Conservation (phyloP, 1,140 invertebrate genomes). For the Diorhabda carinulata region DNA sequence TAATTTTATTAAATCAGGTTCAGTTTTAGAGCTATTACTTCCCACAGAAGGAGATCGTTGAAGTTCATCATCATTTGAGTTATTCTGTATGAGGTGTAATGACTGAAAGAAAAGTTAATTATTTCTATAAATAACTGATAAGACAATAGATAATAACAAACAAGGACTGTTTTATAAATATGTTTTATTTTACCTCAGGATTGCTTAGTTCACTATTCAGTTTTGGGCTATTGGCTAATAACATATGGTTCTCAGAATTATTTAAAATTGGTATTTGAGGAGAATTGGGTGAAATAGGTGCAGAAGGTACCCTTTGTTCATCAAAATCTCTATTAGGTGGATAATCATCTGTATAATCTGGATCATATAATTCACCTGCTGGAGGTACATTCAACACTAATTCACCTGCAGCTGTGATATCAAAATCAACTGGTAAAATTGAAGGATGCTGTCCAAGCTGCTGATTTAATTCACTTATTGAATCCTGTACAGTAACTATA, state of each 20-base stretch:
- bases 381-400: slow-evolving; percentile 59
- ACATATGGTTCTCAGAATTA: slow-evolving; percentile 72
- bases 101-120: slow-evolving; percentile 53
- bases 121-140: slow-evolving; percentile 5
- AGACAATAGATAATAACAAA: not conserved
- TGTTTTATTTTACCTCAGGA: slow-evolving; percentile 55
- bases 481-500: slow-evolving; percentile 89
- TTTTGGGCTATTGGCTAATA: slow-evolving; percentile 84
- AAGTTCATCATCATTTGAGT: slow-evolving; percentile 50
- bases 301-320: slow-evolving; percentile 57
- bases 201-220: slow-evolving; percentile 81
- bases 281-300: slow-evolving; percentile 54
- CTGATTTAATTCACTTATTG: slow-evolving; percentile 71
- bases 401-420: slow-evolving; percentile 73
- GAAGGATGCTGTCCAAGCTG: slow-evolving; percentile 85
- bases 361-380: slow-evolving; percentile 51
- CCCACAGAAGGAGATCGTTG: slow-evolving; percentile 64
- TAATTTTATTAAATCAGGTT: slow-evolving; percentile 60
- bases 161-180: not conserved
- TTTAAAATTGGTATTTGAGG: slow-evolving; percentile 60
- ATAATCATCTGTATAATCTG: slow-evolving; percentile 43
- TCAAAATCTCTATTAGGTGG: slow-evolving; percentile 48
- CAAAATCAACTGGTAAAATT: slow-evolving; percentile 86
- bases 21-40: slow-evolving; percentile 69
- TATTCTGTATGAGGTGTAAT: slow-evolving; percentile 76